Percentiles rank a stretch among this genome's conserved stretches.
Conservation (phyloP, 2,113 vertebrate species). For the Muscicapa adusta region DNA sequence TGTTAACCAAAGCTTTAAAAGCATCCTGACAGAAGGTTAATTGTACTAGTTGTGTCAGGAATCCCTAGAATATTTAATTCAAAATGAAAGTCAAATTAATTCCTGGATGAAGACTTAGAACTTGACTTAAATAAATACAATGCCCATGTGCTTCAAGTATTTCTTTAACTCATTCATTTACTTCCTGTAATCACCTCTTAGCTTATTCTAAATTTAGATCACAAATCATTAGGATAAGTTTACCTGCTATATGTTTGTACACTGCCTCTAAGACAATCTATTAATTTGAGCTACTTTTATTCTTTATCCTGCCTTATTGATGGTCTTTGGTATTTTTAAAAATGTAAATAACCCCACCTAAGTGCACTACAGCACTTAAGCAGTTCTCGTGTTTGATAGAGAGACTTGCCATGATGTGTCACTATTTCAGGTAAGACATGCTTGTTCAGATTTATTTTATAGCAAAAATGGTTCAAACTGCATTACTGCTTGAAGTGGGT, state of each 20-base stretch:
- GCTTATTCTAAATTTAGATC: not conserved
- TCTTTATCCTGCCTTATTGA: not conserved
- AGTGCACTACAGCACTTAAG: not conserved
- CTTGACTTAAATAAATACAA: not conserved
- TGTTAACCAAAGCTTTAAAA: not conserved
- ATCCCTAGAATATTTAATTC: not conserved
- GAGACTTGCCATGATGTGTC: not conserved
- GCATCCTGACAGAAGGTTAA: not conserved
- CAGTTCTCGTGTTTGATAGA: not conserved
- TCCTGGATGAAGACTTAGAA: not conserved
- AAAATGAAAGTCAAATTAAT: not conserved
- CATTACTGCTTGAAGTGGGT: not conserved
- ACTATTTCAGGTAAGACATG: not conserved
- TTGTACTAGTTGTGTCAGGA: not conserved
- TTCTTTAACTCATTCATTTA: not conserved
- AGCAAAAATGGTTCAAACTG: not conserved
- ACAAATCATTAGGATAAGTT: not conserved
- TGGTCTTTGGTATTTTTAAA: not conserved
- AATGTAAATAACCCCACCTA: not conserved
- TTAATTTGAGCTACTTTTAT: not conserved
- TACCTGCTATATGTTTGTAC: not conserved
- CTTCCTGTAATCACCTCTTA: not conserved
- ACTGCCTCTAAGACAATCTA: not conserved
- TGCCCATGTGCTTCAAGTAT: not conserved
- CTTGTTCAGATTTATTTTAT: not conserved